Conservation (phyloP, 2,113 vertebrate species). For the Numida meleagris region DNA sequence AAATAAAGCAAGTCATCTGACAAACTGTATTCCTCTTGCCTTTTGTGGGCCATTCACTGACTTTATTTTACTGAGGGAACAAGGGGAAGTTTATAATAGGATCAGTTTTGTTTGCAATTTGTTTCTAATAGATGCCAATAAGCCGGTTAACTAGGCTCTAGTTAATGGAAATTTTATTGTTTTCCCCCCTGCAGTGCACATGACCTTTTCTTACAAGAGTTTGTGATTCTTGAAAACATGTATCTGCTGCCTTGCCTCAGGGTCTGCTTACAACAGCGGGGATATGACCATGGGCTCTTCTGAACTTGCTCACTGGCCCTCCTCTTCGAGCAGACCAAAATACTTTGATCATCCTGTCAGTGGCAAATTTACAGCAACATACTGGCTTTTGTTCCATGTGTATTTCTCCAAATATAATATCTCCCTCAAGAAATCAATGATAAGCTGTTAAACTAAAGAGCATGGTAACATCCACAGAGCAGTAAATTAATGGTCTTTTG, state of each 20-base stretch:
- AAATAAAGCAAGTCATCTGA: slow-evolving; percentile 74
- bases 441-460: slow-evolving; percentile 90
- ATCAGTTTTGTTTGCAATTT: slow-evolving; percentile 93
- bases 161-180: slow-evolving; percentile 99
- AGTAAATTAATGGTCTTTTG: slow-evolving; percentile 89
- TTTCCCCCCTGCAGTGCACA: slow-evolving; percentile 85
- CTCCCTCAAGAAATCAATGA: slow-evolving; percentile 87
- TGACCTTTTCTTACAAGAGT: slow-evolving; percentile 91
- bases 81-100: slow-evolving; percentile 88
- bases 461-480: slow-evolving; percentile 87
- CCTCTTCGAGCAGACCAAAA: slow-evolving; percentile 68
- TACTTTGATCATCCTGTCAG: slow-evolving; percentile 85
- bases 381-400: slow-evolving; percentile 79
- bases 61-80: slow-evolving; percentile 75
- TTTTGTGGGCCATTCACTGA: slow-evolving; percentile 70
- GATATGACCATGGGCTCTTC: slow-evolving; percentile 66
- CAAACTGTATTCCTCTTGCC: slow-evolving; percentile 58
- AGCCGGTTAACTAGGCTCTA: slow-evolving; percentile 90
- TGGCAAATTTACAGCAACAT: slow-evolving; percentile 81
- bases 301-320: slow-evolving; percentile 65
- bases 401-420: slow-evolving; percentile 88
- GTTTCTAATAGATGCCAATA: slow-evolving; percentile 96
- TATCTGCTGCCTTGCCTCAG: slow-evolving; percentile 78
- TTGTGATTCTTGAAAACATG: slow-evolving; percentile 85
- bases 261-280: slow-evolving; percentile 64